Base-by-base conservation (phyloP, 2,113 vertebrate genomes). In the Pollimyrus isidori region DNA sequence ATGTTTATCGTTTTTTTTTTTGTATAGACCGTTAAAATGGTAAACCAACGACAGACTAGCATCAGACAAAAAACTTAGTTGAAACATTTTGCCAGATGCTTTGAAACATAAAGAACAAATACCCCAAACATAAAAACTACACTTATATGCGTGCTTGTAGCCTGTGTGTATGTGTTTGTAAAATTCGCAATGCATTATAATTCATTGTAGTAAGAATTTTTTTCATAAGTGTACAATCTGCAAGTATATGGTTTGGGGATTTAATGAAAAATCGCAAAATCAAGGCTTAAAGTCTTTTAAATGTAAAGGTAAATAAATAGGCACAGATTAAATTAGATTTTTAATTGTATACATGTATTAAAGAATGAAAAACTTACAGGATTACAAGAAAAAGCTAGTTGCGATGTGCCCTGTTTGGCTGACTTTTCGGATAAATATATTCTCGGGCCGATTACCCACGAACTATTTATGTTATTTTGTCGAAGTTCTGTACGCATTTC, bases 41-140 rank as follows among this genome's bases (percentile, higher is more conserved):
- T 46, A 48, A 73, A 17, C 26, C n/a, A 26, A 80, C 19, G 48
- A 53, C 62, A 89, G 42, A 45, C 45, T 23, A 50, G 48, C 49
- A 52, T 42, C 88, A 42, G 52, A 30, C 80, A 42, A 42, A 49
- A 82, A 89, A 89, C 69, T 89, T 89, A 82, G n/a, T 88, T 30
- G 88, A 89, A 56, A 35, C 88, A 45, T 89, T 88, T 26, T 21
- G 73, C 11, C 88, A 82, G 73, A 83, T 89, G 88, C 62, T 88
- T 48, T 19, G 19, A 7, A 58, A 46, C 39, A 88, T 48, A 9
- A 48, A 46, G 53, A 23, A 30, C 21, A 52, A 17, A 48, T 48
- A 53, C 58, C 6, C 10, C 2, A 48, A 46, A 84, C 7, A 7
- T 19, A 23, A 83, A 11, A 48, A 45, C 82, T 48, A 84, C 19